These are phyloP conservation scores for Neodiprion virginianus DNA, from an alignment of 1,140 invertebrate genomes.

Conservation along the genomic window DNA sequence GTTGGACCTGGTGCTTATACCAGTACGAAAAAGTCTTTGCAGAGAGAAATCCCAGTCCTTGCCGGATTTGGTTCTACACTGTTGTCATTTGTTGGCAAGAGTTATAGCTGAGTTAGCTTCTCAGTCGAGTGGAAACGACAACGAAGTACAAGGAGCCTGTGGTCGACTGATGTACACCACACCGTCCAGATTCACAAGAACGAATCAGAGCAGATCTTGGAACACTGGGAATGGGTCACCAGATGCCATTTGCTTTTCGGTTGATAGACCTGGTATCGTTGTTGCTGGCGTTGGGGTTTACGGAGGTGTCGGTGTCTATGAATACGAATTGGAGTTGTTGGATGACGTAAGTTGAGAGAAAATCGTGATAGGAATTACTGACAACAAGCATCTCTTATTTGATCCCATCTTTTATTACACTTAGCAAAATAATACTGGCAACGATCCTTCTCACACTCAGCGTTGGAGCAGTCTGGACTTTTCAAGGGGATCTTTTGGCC, in stretches of 20 bases:
- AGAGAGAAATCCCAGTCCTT: conserved; percentile 67
- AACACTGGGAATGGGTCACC: conserved; percentile 96
- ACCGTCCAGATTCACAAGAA: conserved; percentile 88
- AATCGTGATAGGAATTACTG: neutral
- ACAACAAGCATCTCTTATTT: conserved; percentile 38
- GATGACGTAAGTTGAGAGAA: conserved; percentile 69
- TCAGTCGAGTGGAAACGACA: conserved; percentile 74
- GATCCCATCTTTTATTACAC: conserved; percentile 40
- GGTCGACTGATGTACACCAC: conserved; percentile 81
- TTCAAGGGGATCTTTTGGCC: conserved; percentile 74
- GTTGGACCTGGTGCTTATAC: conserved; percentile 80
- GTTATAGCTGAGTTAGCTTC: conserved; percentile 89
- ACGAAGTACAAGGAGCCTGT: conserved; percentile 69
- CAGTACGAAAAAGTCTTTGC: conserved; percentile 73
- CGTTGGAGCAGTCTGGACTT: conserved; percentile 80
- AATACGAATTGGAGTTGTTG: conserved; percentile 91
- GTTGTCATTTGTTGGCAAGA: conserved; percentile 84
- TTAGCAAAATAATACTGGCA: conserved; percentile 58
- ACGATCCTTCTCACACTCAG: conserved; percentile 67
- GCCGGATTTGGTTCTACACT: conserved; percentile 76
- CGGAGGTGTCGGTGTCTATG: conserved; percentile 84
- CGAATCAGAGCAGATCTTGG: conserved; percentile 90
- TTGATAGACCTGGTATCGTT: conserved; percentile 88
- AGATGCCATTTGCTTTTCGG: conserved; percentile 94
- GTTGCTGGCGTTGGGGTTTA: conserved; percentile 91